A percentile compares a stretch with the other conserved stretches of the same genome.
These are phyloP conservation scores for Rhagophthalmus giganteus DNA, from an alignment of 2,888 invertebrate species.

Conservation along the genomic window DNA sequence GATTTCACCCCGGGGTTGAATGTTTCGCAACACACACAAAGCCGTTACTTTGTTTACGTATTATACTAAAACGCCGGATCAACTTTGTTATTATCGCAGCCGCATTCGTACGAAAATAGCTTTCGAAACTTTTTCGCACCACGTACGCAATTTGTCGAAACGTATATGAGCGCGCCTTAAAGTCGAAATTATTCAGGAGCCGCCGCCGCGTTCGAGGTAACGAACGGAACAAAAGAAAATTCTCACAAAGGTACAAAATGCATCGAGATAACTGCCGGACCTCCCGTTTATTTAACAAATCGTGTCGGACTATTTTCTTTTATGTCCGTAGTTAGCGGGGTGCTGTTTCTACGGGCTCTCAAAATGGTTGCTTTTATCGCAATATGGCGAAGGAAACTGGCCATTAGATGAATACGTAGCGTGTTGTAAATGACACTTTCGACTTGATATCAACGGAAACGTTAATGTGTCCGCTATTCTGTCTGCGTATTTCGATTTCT, in stretches of 20 bases:
- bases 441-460: conserved; percentile 30
- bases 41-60: conserved; percentile 46
- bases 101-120: conserved; percentile 6
- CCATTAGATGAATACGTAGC: conserved; percentile 35
- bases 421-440: conserved; percentile 33
- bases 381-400: conserved; percentile 35
- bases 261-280: conserved; percentile 33
- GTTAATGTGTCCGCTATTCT: conserved; percentile 16
- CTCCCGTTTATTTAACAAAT: conserved; percentile 35
- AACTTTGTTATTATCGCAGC: conserved; percentile 41
- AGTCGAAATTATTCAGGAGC: conserved; percentile 12
- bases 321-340: conserved; percentile 34
- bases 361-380: conserved; percentile 34
- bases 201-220: conserved; percentile 9
- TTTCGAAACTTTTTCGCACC: conserved; percentile 12
- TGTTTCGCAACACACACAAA: conserved; percentile 32
- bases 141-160: conserved; percentile 13
- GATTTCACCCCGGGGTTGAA: conserved; percentile 29
- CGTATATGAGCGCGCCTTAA: conserved; percentile 4
- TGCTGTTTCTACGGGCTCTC: conserved; percentile 28
- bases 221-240: conserved; percentile 28
- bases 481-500: no score
- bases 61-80: conserved; percentile 46
- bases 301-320: conserved; percentile 35
- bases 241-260: conserved; percentile 31